Evolutionary conservation across 2,888 invertebrate genomes (phyloP).

Genomic region (Silvanus unidentatus): DNA sequence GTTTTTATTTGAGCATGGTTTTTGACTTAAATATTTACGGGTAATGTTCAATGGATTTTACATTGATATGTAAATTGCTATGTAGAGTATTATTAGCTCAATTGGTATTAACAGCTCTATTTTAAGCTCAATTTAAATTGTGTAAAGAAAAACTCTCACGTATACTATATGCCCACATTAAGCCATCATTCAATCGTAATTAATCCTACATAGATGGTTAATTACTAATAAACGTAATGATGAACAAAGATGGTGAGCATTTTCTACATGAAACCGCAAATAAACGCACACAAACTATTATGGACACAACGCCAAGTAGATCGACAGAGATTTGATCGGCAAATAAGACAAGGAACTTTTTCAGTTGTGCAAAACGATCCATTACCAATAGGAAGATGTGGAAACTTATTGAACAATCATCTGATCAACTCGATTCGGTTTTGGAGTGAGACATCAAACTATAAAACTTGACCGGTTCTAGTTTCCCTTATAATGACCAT

Average conservation of each 20-base stretch:
- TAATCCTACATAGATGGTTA: no score
- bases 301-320: constrained; percentile 16
- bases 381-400: background rate
- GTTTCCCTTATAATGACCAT: constrained; percentile 36
- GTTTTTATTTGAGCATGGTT: constrained; percentile 1
- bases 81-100: no score
- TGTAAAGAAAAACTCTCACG: no score
- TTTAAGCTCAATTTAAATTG: no score
- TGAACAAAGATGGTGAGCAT: no score
- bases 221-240: no score
- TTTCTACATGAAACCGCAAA: no score
- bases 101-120: no score
- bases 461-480: constrained; percentile 31
- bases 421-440: constrained; percentile 9
- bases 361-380: no score
- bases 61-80: background rate
- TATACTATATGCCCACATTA: no score
- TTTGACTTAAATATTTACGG: constrained; percentile 3
- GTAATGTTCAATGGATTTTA: background rate
- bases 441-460: constrained; percentile 35
- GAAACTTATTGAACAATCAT: background rate
- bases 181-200: no score
- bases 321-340: constrained; percentile 19
- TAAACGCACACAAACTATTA: no score
- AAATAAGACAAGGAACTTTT: constrained; percentile 16